phyloP scores from a whole-genome alignment of 2,797 vertebrate genomes.

The Poecilia velifera region DNA sequence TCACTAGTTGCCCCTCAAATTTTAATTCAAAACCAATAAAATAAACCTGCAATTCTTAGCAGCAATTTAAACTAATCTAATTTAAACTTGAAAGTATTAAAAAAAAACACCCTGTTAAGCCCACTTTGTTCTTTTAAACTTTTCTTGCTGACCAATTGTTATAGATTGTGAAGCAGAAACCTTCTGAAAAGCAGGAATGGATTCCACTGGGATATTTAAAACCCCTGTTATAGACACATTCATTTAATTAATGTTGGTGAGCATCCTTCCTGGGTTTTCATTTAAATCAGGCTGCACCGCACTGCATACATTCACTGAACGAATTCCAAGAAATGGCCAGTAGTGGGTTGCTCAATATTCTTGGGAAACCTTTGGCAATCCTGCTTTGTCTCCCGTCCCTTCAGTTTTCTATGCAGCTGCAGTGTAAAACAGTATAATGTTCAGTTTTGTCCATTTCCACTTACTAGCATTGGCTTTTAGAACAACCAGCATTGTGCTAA shows the following conservation, averaged over 20 bases:
- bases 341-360: neutral
- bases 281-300: neutral
- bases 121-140: too few relatives aligned
- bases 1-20: neutral
- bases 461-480: neutral
- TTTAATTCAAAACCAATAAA: neutral
- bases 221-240: constrained; percentile 11
- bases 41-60: neutral
- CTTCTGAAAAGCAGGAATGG: neutral
- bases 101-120: neutral
- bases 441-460: neutral
- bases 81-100: neutral
- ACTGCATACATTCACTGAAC: neutral
- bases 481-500: neutral
- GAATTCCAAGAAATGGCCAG: neutral
- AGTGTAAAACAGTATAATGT: neutral
- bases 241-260: constrained; percentile 29
- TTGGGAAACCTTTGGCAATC: neutral
- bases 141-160: neutral
- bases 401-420: neutral
- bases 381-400: neutral
- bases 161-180: neutral
- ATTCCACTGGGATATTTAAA: constrained; percentile 8
- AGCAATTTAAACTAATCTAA: neutral
- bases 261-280: constrained; percentile 3